Percentiles rank a stretch among this genome's conserved stretches.
Conservation (phyloP, 2,797 vertebrate species). For the Alca torda region DNA sequence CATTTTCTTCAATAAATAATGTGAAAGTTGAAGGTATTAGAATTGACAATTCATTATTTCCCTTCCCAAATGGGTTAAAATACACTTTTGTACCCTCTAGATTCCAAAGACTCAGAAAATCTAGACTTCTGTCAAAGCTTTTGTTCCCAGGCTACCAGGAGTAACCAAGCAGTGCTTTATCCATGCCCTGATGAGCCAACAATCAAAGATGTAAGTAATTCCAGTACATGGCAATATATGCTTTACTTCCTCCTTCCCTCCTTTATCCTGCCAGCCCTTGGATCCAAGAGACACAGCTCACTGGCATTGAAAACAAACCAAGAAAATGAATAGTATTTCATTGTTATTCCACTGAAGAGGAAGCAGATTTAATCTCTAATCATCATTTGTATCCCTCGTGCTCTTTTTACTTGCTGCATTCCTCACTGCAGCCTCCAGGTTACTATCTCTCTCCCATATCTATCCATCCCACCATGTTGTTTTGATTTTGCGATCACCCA, state of each 20-base stretch:
- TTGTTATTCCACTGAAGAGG: not conserved
- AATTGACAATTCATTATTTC: not conserved
- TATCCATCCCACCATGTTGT: not conserved
- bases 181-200: not conserved
- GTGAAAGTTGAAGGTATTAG: not conserved
- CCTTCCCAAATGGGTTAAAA: not conserved
- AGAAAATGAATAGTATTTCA: not conserved
- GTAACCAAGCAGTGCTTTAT: not conserved
- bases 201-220: not conserved
- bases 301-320: not conserved
- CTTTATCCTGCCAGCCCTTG: not conserved
- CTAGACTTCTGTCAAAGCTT: not conserved
- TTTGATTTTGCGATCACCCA: not conserved
- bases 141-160: not conserved
- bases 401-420: not conserved
- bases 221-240: not conserved
- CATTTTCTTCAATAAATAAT: not conserved
- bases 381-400: not conserved
- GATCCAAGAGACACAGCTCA: not conserved
- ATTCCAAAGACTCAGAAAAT: not conserved
- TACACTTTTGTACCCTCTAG: not conserved
- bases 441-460: not conserved
- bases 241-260: not conserved
- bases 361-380: not conserved
- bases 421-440: not conserved